Percentiles rank a stretch among this genome's conserved stretches.
These are phyloP conservation scores for Augiades crinisus DNA, from an alignment of 2,888 invertebrate species.

Conservation along the genomic window DNA sequence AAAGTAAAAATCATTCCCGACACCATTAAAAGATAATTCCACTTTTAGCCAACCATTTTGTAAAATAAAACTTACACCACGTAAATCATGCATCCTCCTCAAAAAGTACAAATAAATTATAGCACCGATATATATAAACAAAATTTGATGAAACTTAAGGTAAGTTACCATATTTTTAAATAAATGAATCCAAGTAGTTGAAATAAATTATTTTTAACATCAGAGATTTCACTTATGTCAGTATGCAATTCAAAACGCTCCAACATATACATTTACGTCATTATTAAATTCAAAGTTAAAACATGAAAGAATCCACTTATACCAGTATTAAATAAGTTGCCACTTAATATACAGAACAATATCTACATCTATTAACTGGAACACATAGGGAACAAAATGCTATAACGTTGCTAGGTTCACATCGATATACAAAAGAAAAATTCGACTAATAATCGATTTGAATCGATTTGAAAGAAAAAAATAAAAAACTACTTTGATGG, in stretches of 20 bases:
- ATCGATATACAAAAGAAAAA: too few species aligned
- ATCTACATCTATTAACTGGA: constrained; percentile 19
- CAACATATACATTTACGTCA: too few species aligned
- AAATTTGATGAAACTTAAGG: too few species aligned
- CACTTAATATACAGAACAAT: constrained; percentile 14
- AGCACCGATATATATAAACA: not conserved
- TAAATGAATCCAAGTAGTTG: not conserved
- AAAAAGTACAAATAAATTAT: constrained; percentile 2
- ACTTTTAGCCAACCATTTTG: not conserved
- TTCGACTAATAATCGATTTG: too few species aligned
- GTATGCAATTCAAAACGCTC: too few species aligned
- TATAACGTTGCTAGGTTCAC: too few species aligned
- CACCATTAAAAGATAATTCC: constrained; percentile 27
- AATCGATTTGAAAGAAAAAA: too few species aligned
- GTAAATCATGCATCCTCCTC: constrained; percentile 4
- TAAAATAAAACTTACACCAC: not conserved
- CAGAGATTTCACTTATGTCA: too few species aligned
- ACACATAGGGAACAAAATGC: constrained; percentile 19
- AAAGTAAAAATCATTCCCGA: constrained; percentile 26
- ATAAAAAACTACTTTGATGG: too few species aligned
- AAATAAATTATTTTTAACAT: too few species aligned
- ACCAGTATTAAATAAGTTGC: constrained; percentile 3
- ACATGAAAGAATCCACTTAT: not conserved
- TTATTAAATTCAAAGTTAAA: not conserved
- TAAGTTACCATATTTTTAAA: too few species aligned